These are phyloP conservation scores for Oryzias melastigma DNA, from an alignment of 2,113 vertebrate genomes.

Conservation along the genomic window DNA sequence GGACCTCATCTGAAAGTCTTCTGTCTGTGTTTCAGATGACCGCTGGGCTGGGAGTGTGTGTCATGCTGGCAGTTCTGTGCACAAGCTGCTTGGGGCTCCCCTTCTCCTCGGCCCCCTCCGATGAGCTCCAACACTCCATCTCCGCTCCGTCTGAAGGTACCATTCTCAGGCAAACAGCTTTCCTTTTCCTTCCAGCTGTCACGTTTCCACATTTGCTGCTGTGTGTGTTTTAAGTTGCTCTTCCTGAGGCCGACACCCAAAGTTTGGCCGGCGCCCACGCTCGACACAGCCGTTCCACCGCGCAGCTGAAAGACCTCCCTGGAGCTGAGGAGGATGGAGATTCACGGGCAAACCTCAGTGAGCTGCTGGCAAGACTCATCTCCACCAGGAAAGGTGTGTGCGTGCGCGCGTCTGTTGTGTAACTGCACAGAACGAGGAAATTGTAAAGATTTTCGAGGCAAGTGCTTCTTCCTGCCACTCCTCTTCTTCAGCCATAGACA, in stretches of 20 bases:
- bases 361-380: slow-evolving; percentile 87
- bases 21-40: slow-evolving; percentile 81
- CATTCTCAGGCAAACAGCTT: background rate
- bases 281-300: slow-evolving; percentile 70
- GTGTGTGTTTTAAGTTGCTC: slow-evolving; percentile 30
- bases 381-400: slow-evolving; percentile 86
- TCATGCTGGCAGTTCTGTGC: slow-evolving; percentile 84
- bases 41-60: slow-evolving; percentile 81
- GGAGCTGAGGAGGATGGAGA: slow-evolving; percentile 72
- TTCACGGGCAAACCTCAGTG: slow-evolving; percentile 80
- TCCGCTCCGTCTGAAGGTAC: slow-evolving; percentile 52
- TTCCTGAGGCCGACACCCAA: slow-evolving; percentile 39
- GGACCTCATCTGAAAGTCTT: background rate
- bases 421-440: background rate
- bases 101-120: slow-evolving; percentile 48
- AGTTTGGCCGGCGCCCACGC: slow-evolving; percentile 46
- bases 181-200: background rate
- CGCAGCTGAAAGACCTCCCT: slow-evolving; percentile 70
- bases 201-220: background rate
- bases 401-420: background rate
- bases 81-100: slow-evolving; percentile 81
- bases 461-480: slow-evolving; percentile 25
- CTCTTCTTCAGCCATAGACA: slow-evolving; percentile 30
- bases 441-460: slow-evolving; percentile 10
- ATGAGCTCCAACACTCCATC: slow-evolving; percentile 52